Conservation (phyloP, 1,140 invertebrate genomes). For the Chymomyza costata region DNA sequence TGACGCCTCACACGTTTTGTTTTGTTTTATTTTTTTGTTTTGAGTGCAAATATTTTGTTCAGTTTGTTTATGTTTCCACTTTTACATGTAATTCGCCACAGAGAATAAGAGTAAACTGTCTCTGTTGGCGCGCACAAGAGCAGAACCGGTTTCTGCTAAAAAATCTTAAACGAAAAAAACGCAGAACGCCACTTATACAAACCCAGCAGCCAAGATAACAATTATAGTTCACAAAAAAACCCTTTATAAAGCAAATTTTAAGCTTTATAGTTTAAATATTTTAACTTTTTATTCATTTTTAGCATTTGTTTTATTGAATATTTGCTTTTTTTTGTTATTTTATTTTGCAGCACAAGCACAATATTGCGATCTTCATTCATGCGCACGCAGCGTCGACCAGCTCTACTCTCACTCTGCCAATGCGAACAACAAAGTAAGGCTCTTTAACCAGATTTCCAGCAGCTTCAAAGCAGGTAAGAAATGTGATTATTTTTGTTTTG, state of each 20-base stretch:
- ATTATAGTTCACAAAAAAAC: constrained; percentile 9
- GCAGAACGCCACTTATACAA: constrained; percentile 33
- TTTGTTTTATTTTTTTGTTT: constrained; percentile 14
- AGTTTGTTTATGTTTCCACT: constrained; percentile 64
- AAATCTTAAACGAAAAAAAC: constrained; percentile 42
- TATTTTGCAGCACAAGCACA: constrained; percentile 2
- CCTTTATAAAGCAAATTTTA: constrained; percentile 7
- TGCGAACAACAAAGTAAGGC: constrained; percentile 51
- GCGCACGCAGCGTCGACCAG: constrained; percentile 12
- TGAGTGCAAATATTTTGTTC: constrained; percentile 29
- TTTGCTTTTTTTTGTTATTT: not conserved
- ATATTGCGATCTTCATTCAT: not conserved
- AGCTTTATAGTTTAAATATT: not conserved
- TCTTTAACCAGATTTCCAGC: constrained; percentile 35
- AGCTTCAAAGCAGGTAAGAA: constrained; percentile 38
- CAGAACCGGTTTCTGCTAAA: constrained; percentile 52
- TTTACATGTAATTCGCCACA: constrained; percentile 24
- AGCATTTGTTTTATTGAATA: not conserved
- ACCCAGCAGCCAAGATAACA: constrained; percentile 26
- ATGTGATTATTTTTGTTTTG: constrained; percentile 25
- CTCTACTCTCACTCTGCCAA: constrained; percentile 21
- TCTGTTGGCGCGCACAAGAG: constrained; percentile 12
- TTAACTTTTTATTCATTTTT: constrained; percentile 3
- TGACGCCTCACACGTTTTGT: constrained; percentile 6
- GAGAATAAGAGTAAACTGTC: too few relatives aligned